Conservation (phyloP, 2,113 vertebrate genomes). For the Ctenodactylus gundi region DNA sequence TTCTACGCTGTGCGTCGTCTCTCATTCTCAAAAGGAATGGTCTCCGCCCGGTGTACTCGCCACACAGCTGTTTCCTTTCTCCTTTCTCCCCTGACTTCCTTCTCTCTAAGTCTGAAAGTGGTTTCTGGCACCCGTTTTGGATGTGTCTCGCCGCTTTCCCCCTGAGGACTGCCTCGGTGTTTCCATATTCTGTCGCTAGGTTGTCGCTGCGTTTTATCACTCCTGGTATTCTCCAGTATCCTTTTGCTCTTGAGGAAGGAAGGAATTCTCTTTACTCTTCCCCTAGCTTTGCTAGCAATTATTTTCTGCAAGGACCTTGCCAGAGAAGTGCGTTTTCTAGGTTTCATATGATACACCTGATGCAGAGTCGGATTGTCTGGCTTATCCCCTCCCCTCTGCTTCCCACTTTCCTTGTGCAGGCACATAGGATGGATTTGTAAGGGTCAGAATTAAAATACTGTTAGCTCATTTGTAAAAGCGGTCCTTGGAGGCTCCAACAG, state of each 20-base stretch:
- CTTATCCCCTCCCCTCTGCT: not conserved
- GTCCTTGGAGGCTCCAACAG: not conserved
- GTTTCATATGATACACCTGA: not conserved
- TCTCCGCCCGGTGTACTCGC: not conserved
- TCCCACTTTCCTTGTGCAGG: not conserved
- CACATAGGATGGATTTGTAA: constrained; percentile 16
- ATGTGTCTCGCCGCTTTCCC: not conserved
- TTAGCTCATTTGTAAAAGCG: constrained; percentile 32
- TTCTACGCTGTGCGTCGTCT: not conserved
- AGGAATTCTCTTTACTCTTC: not conserved
- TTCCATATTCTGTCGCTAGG: constrained; percentile 54
- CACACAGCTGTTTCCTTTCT: constrained; percentile 39
- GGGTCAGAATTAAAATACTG: constrained; percentile 53
- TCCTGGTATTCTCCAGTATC: constrained; percentile 20
- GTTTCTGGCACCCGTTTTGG: not conserved
- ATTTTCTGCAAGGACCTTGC: constrained; percentile 42
- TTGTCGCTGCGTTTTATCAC: constrained; percentile 22
- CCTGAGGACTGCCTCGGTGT: constrained; percentile 19
- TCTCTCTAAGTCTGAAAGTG: constrained; percentile 45
- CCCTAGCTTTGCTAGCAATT: not conserved
- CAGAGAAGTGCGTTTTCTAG: constrained; percentile 13
- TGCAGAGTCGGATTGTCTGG: constrained; percentile 17
- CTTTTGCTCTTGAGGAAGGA: constrained; percentile 46
- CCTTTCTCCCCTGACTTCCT: constrained; percentile 53
- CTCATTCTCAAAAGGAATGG: constrained; percentile 22